Evolutionary conservation across 1,140 invertebrate genomes (phyloP), one percentile per base, ranked within the genome.

Genomic region (Anthonomus grandis): DNA sequence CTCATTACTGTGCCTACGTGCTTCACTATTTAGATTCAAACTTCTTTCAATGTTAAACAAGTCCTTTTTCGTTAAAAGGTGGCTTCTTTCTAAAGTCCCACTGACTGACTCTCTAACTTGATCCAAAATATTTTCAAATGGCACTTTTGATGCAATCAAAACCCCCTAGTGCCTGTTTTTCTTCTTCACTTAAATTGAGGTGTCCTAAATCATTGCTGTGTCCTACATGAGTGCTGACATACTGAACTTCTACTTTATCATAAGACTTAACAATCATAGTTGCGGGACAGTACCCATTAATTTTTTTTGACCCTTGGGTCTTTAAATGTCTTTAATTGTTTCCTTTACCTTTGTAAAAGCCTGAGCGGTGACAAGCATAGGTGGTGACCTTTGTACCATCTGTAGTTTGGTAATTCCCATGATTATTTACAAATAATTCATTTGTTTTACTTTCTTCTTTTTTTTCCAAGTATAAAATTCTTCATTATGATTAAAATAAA

Each of bases 231-330:
- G 45, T 51, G 4, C 21, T 51, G 5, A 21, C 2, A 25, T 3
- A 49, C 13, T 22, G 2, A 18, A 57, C 19, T 17, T 36, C 9
- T 50, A 19, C 8, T 37, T 57, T 18, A 12, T 10, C 15, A 18
- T 51, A 8, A 23, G 22, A 19, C 18, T 50, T 34, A 5, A 13
- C n/a, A 8, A 38, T 8, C n/a, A 17, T 27, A 2, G 52, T 53
- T 15, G 48, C 55, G 34, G 55, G 55, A 27, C 55, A 57, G 25
- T 17, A 57, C 4, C 24, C 36, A 41, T 42, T 19, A 13, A 57
- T 53, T 57, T 57, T 57, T 8, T 57, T 57, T 38, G 21, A 24
- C 10, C 24, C 34, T 36, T 52, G 55, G 2, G 55, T 57, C 27
- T 57, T 57, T 12, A 57, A 23, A 13, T 57, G 34, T 17, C 55